Evolutionary conservation across 1,140 invertebrate species (phyloP).

Genomic region (Gryon sp.): DNA sequence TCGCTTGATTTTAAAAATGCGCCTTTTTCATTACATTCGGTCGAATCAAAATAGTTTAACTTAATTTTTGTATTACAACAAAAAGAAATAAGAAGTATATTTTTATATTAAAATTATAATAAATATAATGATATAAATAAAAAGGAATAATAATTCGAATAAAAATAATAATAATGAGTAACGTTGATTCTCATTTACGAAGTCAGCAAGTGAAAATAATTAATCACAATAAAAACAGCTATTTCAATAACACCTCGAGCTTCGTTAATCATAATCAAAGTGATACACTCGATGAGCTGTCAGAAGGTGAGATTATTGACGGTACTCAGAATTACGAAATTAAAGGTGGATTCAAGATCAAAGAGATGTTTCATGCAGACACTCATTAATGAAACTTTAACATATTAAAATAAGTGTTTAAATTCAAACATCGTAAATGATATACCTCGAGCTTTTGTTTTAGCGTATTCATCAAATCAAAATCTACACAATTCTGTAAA

Average conservation of each 20-base stretch:
- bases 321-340: conserved; percentile 51
- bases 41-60: too few relatives aligned
- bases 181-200: not conserved
- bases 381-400: conserved; percentile 50
- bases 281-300: conserved; percentile 55
- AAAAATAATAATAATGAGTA: too few relatives aligned
- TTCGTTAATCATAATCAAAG: conserved; percentile 63
- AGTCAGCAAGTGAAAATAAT: conserved; percentile 9
- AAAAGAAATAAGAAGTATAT: too few relatives aligned
- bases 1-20: not conserved
- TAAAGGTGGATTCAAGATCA: conserved; percentile 54
- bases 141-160: too few relatives aligned
- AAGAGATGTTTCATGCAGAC: conserved; percentile 51
- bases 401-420: conserved; percentile 45
- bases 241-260: conserved; percentile 27
- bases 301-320: conserved; percentile 58
- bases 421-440: conserved; percentile 23
- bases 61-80: too few relatives aligned
- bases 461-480: not conserved
- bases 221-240: conserved; percentile 33
- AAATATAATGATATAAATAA: too few relatives aligned
- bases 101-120: too few relatives aligned
- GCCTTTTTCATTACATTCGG: not conserved
- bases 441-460: not conserved
- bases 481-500: not conserved